Base-by-base conservation (phyloP, 2,888 invertebrate genomes). In the Conchocele bisecta region DNA sequence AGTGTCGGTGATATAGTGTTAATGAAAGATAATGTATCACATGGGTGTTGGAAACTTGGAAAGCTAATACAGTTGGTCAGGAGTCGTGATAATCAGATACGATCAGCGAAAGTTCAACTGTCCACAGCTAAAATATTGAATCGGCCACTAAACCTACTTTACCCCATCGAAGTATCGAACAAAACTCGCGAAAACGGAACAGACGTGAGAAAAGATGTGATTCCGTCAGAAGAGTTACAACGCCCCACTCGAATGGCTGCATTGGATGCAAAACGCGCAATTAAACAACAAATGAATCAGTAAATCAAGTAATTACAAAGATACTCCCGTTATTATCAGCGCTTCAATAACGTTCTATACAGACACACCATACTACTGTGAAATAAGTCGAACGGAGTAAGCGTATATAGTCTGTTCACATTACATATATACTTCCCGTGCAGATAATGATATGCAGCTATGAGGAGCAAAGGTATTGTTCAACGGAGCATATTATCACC, bases 71-170 rank as follows among this genome's bases (percentile, higher is more conserved):
- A 24, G n/a, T 41, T 57, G 42, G n/a, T 33, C 11, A n/a, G 24
- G n/a, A 58, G 58, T 39, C 22, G 22, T 31, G 58, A 58, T 29
- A 46, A 46, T 2, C n/a, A 58, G 15, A 58, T 28, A 3, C 9
- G 44, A 31, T 58, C 58, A 7, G 58, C 46, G 9, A 58, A 28
- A n/a, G 44, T 58, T 5, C n/a, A 26, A 17, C 9, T 58, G 15
- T 29, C 42, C 29, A 29, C 58, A 1, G 29, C 37, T 9, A 37
- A 37, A 20, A 28, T 44, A 4, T 15, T 58, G 13, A 46, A 46
- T 20, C 17, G 60, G 22, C 67, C 67, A 22, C n/a, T 60, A 28
- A 53, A 63, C 31, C 15, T 63, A n/a, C 53, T 63, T 26, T 53
- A 44, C 26, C 59, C 53, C 13, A 31, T 58, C 4, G 44, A 59